Conservation (phyloP, 2,113 vertebrate species). For the Mustelus asterias region DNA sequence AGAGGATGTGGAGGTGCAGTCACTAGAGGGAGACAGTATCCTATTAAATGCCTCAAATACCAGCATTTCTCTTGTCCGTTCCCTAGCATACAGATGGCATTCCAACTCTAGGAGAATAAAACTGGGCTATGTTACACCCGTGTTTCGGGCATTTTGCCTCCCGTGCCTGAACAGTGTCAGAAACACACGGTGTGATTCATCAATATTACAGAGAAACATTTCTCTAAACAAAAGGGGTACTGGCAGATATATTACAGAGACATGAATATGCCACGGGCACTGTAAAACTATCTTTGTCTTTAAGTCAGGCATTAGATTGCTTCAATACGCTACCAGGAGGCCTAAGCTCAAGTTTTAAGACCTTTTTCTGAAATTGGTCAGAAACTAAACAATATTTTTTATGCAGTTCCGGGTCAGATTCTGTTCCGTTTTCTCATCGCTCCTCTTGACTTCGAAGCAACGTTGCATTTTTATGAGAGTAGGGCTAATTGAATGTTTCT, state of each 20-base stretch:
- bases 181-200: background rate
- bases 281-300: background rate
- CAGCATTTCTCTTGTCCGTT: background rate
- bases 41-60: background rate
- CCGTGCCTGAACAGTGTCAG: background rate
- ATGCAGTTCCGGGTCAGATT: background rate
- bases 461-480: too few species aligned
- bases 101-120: background rate
- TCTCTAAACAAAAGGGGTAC: too few species aligned
- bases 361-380: background rate
- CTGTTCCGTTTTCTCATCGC: background rate
- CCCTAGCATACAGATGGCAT: background rate
- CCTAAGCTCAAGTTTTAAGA: background rate
- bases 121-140: background rate
- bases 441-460: background rate
- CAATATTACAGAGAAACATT: too few species aligned
- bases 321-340: background rate
- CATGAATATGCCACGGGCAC: background rate
- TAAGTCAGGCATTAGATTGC: background rate
- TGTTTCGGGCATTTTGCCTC: background rate
- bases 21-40: conserved; percentile 14
- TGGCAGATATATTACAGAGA: too few species aligned
- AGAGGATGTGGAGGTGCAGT: background rate
- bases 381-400: background rate
- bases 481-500: too few species aligned